Base-by-base conservation (phyloP, 2,797 vertebrate species). In the Myiotriccus ornatus region DNA sequence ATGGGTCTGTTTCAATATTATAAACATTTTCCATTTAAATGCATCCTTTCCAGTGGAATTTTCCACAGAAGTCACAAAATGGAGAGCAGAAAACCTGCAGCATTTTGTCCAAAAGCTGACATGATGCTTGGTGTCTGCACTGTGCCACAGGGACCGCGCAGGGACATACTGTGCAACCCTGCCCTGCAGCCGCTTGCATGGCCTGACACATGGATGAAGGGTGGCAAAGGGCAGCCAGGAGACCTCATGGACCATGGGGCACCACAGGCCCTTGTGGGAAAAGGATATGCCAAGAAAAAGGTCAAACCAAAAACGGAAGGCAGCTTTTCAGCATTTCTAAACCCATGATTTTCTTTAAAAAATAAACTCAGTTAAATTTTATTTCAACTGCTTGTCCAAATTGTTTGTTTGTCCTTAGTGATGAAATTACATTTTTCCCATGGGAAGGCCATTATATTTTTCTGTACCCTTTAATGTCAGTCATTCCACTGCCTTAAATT, bases 241-340 rank as follows among this genome's bases (percentile, higher is more conserved):
- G 74, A 71, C 23, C 25, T 35, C 74, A 5, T 1, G 47, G 87
- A 23, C 71, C 75, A 15, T 6, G 37, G 79, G 78, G 62, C 76
- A 92, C 53, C 75, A 27, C 73, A 75, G 57, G 4, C 37, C 10
- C 65, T 47, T 59, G 35, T 89, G 95, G 95, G 94, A 93, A 89
- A 84, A 84, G 56, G 14, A 2, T 21, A 16, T 73, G 92, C 89
- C 95, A 93, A 90, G 73, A 86, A 73, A 19, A 90, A 96, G 87
- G 94, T 95, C 92, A 92, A 87, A 67, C 41, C 63, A 67, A 70
- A 88, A 69, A 56, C 50, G 39, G 52, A 49, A 93, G 59, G 67
- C 74, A 93, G 39, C 30, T 78, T 95, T 96, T 93, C 92, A 95
- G 57, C 91, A 60, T 97, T 95, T 94, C 76, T 79, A 93, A 96